Conservation (phyloP, 2,113 vertebrate genomes). For the Isichthys henryi region DNA sequence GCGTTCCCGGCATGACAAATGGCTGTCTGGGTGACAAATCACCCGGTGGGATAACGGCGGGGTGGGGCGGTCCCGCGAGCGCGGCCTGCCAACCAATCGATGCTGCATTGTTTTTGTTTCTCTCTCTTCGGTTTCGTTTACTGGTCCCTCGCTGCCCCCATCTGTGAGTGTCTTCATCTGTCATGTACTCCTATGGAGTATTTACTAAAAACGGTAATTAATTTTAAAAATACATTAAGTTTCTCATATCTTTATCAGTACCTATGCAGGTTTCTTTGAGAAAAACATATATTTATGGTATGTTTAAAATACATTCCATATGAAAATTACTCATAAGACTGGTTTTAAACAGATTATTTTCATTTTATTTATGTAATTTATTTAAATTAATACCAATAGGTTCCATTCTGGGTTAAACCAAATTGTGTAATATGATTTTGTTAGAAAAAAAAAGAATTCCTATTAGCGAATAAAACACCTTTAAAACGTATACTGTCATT, state of each 20-base stretch:
- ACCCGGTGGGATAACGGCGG: slow-evolving; percentile 34
- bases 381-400: not conserved
- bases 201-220: not conserved
- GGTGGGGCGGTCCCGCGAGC: slow-evolving; percentile 23
- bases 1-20: slow-evolving; percentile 50
- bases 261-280: not conserved
- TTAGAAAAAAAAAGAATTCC: not conserved
- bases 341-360: not conserved
- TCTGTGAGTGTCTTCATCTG: not conserved
- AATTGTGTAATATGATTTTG: not conserved
- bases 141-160: not conserved
- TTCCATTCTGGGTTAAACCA: not conserved
- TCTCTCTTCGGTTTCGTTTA: slow-evolving; percentile 4
- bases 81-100: slow-evolving; percentile 42
- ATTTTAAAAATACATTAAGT: not conserved
- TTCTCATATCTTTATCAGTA: not conserved
- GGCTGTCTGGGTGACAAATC: slow-evolving; percentile 55
- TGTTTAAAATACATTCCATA: not conserved
- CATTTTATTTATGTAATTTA: not conserved
- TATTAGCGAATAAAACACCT: not conserved
- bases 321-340: not conserved
- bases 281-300: not conserved
- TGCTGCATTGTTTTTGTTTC: slow-evolving; percentile 42
- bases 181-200: not conserved
- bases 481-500: not conserved